phyloP scores from a whole-genome alignment of 2,113 vertebrate genomes.

The Pseudorasbora parva region DNA sequence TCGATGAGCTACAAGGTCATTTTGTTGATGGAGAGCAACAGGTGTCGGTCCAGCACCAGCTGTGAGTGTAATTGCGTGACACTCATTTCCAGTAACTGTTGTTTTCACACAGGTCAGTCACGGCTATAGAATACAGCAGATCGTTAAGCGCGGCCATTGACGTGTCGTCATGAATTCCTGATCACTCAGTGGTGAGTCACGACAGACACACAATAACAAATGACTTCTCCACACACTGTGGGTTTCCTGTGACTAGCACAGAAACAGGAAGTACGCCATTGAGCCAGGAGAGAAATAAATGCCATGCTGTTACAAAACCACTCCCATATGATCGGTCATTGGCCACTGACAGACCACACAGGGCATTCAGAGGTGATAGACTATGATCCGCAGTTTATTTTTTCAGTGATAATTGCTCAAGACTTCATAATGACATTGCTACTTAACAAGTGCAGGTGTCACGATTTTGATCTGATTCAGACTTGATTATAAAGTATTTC shows the following conservation, averaged over 20 bases:
- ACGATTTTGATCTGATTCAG: too few species aligned
- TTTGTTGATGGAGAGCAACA: conserved; percentile 3
- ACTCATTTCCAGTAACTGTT: conserved; percentile 56
- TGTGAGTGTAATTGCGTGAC: conserved; percentile 1
- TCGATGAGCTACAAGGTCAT: not conserved
- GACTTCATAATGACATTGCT: not conserved
- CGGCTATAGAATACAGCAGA: not conserved
- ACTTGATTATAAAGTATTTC: too few species aligned
- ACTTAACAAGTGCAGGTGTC: not conserved
- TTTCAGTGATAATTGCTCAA: not conserved
- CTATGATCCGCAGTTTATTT: not conserved
- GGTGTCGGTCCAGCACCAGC: not conserved
- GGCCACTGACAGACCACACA: not conserved
- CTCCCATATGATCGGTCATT: not conserved
- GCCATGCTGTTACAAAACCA: not conserved
- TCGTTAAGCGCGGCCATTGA: conserved; percentile 41
- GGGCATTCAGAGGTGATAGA: not conserved
- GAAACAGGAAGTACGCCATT: conserved; percentile 63
- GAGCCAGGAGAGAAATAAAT: conserved; percentile 43
- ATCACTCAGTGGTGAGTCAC: conserved; percentile 64
- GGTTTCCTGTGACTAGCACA: conserved; percentile 63
- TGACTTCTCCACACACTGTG: conserved; percentile 59
- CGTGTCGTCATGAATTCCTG: conserved; percentile 59
- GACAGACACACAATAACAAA: conserved; percentile 53
- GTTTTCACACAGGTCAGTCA: conserved; percentile 56